Percentiles rank a stretch among this genome's conserved stretches.
phyloP scores from a whole-genome alignment of 2,797 vertebrate species.

The Tarsius wallacei region DNA sequence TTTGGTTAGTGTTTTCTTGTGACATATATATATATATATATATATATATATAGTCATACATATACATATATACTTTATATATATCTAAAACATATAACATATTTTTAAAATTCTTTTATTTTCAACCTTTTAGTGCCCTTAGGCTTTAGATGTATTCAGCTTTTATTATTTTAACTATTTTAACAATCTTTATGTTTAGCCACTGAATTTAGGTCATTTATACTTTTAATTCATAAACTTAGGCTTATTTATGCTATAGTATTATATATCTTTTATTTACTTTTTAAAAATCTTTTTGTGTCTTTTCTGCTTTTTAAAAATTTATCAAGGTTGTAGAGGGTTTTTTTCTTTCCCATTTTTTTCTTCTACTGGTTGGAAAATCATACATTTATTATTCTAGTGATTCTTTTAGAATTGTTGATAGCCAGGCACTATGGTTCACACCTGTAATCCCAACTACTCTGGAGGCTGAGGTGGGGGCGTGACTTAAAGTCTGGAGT shows the following conservation, averaged over 20 bases:
- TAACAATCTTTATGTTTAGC: not conserved
- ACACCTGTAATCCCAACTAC: no score
- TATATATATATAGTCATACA: not conserved
- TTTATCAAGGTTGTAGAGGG: not conserved
- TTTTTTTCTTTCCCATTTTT: not conserved
- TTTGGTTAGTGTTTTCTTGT: not conserved
- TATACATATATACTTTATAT: not conserved
- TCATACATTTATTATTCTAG: not conserved
- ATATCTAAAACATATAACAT: no score
- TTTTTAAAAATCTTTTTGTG: not conserved
- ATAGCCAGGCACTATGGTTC: no score
- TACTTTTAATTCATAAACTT: not conserved
- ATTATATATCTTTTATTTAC: not conserved
- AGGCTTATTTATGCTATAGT: not conserved
- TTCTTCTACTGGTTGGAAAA: not conserved
- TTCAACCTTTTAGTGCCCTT: not conserved
- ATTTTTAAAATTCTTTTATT: not conserved
- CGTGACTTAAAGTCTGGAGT: no score
- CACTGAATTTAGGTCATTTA: not conserved
- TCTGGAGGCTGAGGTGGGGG: no score
- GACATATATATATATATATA: no score
- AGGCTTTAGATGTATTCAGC: not conserved
- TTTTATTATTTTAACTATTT: slow-evolving; percentile 20
- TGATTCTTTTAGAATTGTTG: not conserved
- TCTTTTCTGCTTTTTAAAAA: not conserved